Percentiles rank a stretch among this genome's conserved stretches.
Conservation (phyloP, 2,888 invertebrate species). For the Halocaridina rubra region DNA sequence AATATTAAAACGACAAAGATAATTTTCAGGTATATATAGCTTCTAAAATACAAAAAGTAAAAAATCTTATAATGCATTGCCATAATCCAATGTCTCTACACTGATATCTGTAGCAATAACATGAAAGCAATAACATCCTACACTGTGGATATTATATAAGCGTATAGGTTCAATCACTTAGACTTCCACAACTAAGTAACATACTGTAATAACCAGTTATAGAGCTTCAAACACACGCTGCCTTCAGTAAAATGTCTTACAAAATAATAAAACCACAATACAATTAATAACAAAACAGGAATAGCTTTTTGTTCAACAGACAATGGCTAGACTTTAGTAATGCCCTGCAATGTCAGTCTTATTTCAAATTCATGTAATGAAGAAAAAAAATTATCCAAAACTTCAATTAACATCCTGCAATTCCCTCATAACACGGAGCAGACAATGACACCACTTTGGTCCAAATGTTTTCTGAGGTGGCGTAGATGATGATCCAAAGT, state of each 20-base stretch:
- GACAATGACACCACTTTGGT: not conserved
- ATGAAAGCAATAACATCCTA: constrained; percentile 2
- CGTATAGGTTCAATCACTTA: not conserved
- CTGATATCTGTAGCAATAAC: constrained; percentile 3
- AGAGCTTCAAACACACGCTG: not conserved
- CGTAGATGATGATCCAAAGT: not conserved
- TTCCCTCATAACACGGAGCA: not conserved
- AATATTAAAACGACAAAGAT: too few relatives aligned
- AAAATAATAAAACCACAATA: not conserved
- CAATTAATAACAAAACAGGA: not conserved
- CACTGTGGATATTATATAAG: not conserved
- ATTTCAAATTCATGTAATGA: not conserved
- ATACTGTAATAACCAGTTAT: not conserved
- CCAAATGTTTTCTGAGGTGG: not conserved
- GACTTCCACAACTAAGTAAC: not conserved
- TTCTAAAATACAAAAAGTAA: not conserved
- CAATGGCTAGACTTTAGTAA: not conserved
- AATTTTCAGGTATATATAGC: too few relatives aligned
- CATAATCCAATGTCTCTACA: not conserved
- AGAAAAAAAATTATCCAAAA: too few relatives aligned
- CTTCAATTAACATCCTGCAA: not conserved
- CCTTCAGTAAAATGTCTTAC: too few relatives aligned
- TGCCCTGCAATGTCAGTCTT: not conserved
- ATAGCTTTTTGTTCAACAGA: not conserved
- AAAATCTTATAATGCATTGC: not conserved